Evolutionary conservation across 1,140 invertebrate species (phyloP), one percentile per base, ranked within the genome.

Genomic region (Caenorhabditis inopinata): DNA sequence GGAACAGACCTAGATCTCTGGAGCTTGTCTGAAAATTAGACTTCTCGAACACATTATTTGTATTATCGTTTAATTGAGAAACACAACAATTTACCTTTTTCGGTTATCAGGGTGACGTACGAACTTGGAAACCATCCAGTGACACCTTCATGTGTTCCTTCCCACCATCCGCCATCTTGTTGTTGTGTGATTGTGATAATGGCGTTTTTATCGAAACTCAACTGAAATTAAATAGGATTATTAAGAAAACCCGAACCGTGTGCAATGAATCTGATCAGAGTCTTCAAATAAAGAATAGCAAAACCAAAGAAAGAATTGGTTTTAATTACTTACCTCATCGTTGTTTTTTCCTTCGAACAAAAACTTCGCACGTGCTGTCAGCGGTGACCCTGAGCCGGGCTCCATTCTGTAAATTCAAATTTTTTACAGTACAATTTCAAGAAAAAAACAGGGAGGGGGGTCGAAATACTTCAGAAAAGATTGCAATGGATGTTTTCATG

Each of bases 51-150:
- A n/a, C n/a, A n/a, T n/a, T n/a, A n/a, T n/a, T n/a, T n/a, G n/a
- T n/a, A n/a, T n/a, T n/a, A n/a, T n/a, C n/a, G 21, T 49, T 21
- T n/a, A 14, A 48, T 5, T 1, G 7, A 9, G 4, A 49, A 45
- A 1, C 11, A 25, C 0, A n/a, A 18, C 27, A 38, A 0, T 1
- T n/a, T n/a, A 73, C 74, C 49, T 75, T 76, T 81, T 12, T 82
- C 80, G 2, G 80, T 47, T 7, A 87, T 79, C 21, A 87, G 45
- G 86, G 93, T 94, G 18, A 97, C 95, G 92, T 97, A 97, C 90
- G 97, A 96, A 83, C 94, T 95, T 79, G 96, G 96, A 91, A 98
- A 98, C 96, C 96, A 98, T 84, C 96, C 96, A 82, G 96, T 97
- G 88, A 94, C 94, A 62, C 94, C 95, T 82, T 94, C 92, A 21